These are phyloP conservation scores for Macrotis lagotis DNA, from an alignment of 2,113 vertebrate species.

Conservation along the genomic window DNA sequence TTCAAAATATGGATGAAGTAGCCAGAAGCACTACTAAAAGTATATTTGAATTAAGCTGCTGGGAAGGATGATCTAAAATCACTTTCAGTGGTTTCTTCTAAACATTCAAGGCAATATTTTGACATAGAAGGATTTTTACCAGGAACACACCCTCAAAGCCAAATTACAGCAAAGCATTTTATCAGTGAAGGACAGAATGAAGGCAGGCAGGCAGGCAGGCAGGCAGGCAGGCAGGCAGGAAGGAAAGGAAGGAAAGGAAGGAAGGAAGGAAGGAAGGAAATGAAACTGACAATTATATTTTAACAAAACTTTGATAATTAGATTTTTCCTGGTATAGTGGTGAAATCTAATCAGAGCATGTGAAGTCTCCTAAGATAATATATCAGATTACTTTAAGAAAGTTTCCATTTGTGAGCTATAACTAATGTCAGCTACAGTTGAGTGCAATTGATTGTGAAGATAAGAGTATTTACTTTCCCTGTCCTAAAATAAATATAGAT, in stretches of 20 bases:
- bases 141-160: background rate
- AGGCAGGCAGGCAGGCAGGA: too few species aligned
- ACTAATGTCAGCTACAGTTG: background rate
- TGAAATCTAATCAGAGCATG: background rate
- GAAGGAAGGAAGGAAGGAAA: background rate
- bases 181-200: too few species aligned
- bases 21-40: conserved; percentile 28
- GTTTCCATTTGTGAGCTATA: background rate
- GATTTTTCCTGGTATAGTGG: background rate
- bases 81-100: background rate
- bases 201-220: too few species aligned
- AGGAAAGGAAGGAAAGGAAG: too few species aligned
- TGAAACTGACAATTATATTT: background rate
- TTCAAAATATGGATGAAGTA: background rate
- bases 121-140: background rate
- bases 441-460: background rate
- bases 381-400: background rate
- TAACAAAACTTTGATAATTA: background rate
- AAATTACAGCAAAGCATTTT: background rate
- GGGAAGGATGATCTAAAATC: too few species aligned
- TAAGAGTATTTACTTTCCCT: background rate
- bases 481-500: background rate
- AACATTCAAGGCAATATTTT: background rate
- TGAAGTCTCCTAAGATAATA: background rate
- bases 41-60: background rate